These are phyloP conservation scores for Osmoderma eremita DNA, from an alignment of 2,888 invertebrate genomes.

Conservation along the genomic window DNA sequence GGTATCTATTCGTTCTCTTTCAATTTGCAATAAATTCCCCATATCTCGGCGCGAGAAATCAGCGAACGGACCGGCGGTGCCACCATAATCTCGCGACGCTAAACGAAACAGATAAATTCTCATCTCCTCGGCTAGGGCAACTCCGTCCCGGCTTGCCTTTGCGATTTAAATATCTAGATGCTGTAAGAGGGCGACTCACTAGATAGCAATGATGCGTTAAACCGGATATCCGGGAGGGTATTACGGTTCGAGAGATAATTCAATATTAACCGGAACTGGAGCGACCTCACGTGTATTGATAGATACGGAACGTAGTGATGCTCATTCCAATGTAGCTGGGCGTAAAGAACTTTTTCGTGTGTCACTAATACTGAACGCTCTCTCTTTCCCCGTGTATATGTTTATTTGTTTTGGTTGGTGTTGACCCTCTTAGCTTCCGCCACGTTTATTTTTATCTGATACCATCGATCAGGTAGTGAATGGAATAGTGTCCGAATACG, in stretches of 20 bases:
- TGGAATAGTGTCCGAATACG: too few relatives aligned
- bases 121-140: constrained; percentile 1
- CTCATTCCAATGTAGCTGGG: constrained; percentile 11
- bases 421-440: too few relatives aligned
- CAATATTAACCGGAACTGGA: constrained; percentile 21
- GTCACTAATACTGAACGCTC: too few relatives aligned
- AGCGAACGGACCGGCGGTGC: constrained; percentile 6
- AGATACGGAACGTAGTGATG: neutral
- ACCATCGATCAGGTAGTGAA: too few relatives aligned
- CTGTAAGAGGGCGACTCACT: constrained; percentile 37
- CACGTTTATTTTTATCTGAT: too few relatives aligned
- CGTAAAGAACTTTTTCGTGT: neutral
- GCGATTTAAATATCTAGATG: constrained; percentile 23
- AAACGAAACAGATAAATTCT: constrained; percentile 24
- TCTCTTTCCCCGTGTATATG: too few relatives aligned
- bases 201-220: constrained; percentile 47
- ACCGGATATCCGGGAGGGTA: constrained; percentile 46
- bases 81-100: constrained; percentile 3
- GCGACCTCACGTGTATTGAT: constrained; percentile 21
- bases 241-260: constrained; percentile 45
- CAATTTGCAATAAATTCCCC: constrained; percentile 34
- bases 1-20: constrained; percentile 20
- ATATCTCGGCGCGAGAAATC: constrained; percentile 20
- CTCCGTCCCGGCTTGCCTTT: neutral
- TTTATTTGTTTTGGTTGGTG: too few relatives aligned